phyloP scores from a whole-genome alignment of 2,888 invertebrate genomes.

The Trichacis sp. region DNA sequence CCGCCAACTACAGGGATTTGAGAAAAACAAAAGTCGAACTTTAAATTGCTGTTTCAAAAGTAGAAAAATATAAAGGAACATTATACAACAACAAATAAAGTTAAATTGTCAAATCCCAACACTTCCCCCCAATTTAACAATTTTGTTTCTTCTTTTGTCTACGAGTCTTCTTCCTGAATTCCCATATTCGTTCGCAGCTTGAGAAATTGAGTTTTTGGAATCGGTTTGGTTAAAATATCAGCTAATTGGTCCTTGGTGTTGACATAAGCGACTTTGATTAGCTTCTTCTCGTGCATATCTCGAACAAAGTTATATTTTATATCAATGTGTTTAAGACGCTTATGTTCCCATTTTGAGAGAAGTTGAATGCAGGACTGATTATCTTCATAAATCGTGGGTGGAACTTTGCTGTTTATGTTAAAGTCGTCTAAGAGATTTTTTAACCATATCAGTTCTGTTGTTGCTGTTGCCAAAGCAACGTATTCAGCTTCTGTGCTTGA shows the following conservation, averaged over 20 bases:
- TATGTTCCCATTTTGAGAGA: constrained; percentile 43
- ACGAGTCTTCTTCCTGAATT: not conserved
- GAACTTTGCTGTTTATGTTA: constrained; percentile 1
- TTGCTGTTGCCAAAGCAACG: constrained; percentile 49
- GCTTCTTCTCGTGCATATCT: constrained; percentile 16
- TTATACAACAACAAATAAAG: too few species aligned
- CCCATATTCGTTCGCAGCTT: not conserved
- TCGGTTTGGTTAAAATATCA: constrained; percentile 19
- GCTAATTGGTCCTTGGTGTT: constrained; percentile 14
- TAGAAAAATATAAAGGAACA: too few species aligned
- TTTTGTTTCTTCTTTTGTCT: not conserved
- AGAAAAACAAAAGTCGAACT: too few species aligned
- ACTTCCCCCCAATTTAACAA: constrained; percentile 11
- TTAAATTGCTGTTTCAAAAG: too few species aligned
- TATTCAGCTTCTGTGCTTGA: constrained; percentile 60
- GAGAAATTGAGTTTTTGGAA: constrained; percentile 7
- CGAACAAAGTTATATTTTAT: constrained; percentile 39
- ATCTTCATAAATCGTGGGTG: constrained; percentile 39
- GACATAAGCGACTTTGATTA: constrained; percentile 16
- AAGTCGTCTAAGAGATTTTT: constrained; percentile 47
- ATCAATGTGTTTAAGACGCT: constrained; percentile 42
- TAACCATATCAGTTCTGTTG: constrained; percentile 50
- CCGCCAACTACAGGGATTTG: too few species aligned
- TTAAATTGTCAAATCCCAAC: too few species aligned
- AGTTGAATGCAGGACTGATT: constrained; percentile 45